These are phyloP conservation scores for Myzus persicae DNA, from an alignment of 1,140 invertebrate species.

Conservation along the genomic window DNA sequence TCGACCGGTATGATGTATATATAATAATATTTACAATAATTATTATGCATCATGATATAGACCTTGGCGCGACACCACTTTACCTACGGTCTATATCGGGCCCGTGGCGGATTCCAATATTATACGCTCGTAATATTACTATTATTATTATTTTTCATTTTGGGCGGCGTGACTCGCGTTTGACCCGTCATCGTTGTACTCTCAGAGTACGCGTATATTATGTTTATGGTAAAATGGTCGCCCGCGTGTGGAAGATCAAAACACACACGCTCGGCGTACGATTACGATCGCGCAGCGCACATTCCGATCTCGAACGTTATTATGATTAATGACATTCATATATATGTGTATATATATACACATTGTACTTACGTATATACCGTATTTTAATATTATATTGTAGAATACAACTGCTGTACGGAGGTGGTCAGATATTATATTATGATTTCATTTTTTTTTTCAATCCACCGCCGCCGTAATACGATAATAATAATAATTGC, in stretches of 20 bases:
- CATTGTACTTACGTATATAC: background rate
- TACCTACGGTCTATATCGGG: background rate
- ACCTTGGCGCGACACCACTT: background rate
- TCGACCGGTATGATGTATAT: background rate
- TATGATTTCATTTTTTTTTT: background rate
- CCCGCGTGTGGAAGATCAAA: slow-evolving; percentile 26
- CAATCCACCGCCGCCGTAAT: background rate
- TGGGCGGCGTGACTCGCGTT: background rate
- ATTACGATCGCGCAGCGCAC: background rate
- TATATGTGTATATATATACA: no score
- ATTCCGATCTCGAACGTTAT: slow-evolving; percentile 47
- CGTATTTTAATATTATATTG: background rate
- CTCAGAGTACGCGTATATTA: background rate
- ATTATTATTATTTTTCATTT: slow-evolving; percentile 12
- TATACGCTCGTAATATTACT: background rate
- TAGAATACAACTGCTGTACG: background rate
- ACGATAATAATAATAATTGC: slow-evolving; percentile 42
- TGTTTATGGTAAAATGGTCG: slow-evolving; percentile 25
- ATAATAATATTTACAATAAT: background rate
- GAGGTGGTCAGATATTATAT: slow-evolving; percentile 39
- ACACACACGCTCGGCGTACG: background rate
- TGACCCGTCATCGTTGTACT: background rate
- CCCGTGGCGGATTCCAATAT: background rate
- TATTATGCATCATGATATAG: background rate
- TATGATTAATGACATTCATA: slow-evolving; percentile 52